Conservation (phyloP, 2,113 vertebrate species). For the Microcebus tavaratra region DNA sequence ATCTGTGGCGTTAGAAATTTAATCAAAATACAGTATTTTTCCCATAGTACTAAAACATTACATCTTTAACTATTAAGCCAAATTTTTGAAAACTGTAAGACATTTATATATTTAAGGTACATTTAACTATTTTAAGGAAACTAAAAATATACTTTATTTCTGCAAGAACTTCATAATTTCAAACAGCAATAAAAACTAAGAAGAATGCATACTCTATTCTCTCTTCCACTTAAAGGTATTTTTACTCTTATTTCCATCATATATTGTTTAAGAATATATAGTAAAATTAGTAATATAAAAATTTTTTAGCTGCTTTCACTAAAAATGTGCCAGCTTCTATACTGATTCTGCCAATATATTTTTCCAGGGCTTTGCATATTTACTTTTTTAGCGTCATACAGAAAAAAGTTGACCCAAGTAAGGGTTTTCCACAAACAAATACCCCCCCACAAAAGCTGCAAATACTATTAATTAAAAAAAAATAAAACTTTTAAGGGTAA, state of each 20-base stretch:
- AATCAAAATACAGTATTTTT: not conserved
- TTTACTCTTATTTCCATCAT: not conserved
- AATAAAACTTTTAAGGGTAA: not conserved
- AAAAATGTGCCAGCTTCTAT: not conserved
- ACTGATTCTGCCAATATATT: not conserved
- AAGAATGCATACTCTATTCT: not conserved
- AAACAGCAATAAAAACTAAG: not conserved
- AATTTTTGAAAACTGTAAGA: not conserved
- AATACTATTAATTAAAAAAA: not conserved
- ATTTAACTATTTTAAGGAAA: not conserved
- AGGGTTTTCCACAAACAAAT: not conserved
- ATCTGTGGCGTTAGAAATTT: constrained; percentile 46
- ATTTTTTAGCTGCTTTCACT: not conserved
- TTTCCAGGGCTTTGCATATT: not conserved
- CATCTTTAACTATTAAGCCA: constrained; percentile 42
- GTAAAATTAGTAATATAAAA: not conserved
- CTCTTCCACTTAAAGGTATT: not conserved
- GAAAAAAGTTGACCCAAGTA: not conserved
- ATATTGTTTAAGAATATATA: not conserved
- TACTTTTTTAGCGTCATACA: not conserved
- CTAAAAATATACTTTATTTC: not conserved
- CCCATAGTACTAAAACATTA: constrained; percentile 48
- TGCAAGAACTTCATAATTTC: not conserved
- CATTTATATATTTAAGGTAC: not conserved
- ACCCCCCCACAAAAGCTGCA: not conserved